These are phyloP conservation scores for Physocephala rufipes DNA, from an alignment of 2,888 invertebrate species.

Conservation along the genomic window DNA sequence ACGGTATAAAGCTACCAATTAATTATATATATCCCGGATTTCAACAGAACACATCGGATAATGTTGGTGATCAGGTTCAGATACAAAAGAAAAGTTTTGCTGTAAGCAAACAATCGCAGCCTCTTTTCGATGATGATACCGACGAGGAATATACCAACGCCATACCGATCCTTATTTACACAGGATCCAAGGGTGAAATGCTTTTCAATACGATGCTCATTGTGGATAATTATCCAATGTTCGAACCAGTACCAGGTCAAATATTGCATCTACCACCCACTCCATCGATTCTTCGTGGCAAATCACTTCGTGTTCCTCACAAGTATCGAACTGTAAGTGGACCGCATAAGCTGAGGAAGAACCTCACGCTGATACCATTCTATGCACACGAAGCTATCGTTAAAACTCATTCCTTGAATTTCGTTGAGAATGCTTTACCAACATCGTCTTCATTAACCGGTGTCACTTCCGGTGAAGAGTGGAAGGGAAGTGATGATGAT, in stretches of 20 bases:
- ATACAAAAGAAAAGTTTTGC: not conserved
- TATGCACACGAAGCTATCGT: conserved; percentile 60
- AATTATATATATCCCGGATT: conserved; percentile 46
- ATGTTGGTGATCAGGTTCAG: not conserved
- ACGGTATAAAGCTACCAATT: conserved; percentile 48
- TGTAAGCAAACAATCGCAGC: conserved; percentile 43
- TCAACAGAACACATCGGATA: not conserved
- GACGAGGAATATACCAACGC: conserved; percentile 42
- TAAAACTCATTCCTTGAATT: conserved; percentile 29
- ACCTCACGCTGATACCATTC: conserved; percentile 61
- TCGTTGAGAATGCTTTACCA: conserved; percentile 18
- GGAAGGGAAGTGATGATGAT: no score
- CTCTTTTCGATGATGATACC: conserved; percentile 53
- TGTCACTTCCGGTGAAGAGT: not conserved
- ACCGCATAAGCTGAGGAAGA: conserved; percentile 44
- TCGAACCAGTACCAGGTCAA: conserved; percentile 63
- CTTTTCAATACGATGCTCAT: conserved; percentile 61
- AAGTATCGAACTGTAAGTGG: conserved; percentile 49
- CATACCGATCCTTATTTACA: conserved; percentile 56
- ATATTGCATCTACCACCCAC: conserved; percentile 59
- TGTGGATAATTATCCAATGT: conserved; percentile 59
- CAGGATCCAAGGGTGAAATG: conserved; percentile 56
- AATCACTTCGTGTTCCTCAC: conserved; percentile 55
- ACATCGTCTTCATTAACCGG: conserved; percentile 30
- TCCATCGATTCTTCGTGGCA: conserved; percentile 55